A percentile compares a stretch with the other conserved stretches of the same genome.
Evolutionary conservation across 2,113 vertebrate genomes (phyloP).

Genomic region (Caloenas nicobarica): DNA sequence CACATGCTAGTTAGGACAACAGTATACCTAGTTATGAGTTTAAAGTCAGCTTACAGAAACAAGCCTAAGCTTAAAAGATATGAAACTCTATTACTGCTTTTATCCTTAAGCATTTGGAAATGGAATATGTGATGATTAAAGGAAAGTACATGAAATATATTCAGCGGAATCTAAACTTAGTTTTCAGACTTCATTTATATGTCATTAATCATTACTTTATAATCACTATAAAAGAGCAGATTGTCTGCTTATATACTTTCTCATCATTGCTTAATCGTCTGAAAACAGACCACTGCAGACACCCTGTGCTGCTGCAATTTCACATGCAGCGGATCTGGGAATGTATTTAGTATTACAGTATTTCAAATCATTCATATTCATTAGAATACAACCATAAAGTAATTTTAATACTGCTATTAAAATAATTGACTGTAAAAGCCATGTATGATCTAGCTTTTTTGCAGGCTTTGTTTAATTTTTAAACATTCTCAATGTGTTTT

Average conservation of each 20-base stretch:
- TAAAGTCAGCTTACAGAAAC: background rate
- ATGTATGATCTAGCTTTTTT: background rate
- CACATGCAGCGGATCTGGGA: background rate
- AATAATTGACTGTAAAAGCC: background rate
- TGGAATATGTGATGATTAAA: background rate
- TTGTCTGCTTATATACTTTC: background rate
- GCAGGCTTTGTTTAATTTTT: background rate
- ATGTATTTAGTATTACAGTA: background rate
- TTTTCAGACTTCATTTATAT: conserved; percentile 9
- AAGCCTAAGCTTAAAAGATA: background rate
- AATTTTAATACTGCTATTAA: background rate
- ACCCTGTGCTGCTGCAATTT: background rate
- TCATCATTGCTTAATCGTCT: background rate
- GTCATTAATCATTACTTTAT: background rate
- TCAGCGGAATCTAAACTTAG: background rate
- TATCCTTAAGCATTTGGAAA: background rate
- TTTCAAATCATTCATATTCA: background rate
- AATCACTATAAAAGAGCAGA: background rate
- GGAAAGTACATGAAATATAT: background rate
- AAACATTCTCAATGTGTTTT: background rate
- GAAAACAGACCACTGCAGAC: background rate
- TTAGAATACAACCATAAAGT: background rate
- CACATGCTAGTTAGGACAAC: background rate
- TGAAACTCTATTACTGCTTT: background rate
- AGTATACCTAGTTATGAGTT: background rate